These are phyloP conservation scores for Balaenoptera acutorostrata DNA, from an alignment of 2,113 vertebrate genomes.

Conservation along the genomic window DNA sequence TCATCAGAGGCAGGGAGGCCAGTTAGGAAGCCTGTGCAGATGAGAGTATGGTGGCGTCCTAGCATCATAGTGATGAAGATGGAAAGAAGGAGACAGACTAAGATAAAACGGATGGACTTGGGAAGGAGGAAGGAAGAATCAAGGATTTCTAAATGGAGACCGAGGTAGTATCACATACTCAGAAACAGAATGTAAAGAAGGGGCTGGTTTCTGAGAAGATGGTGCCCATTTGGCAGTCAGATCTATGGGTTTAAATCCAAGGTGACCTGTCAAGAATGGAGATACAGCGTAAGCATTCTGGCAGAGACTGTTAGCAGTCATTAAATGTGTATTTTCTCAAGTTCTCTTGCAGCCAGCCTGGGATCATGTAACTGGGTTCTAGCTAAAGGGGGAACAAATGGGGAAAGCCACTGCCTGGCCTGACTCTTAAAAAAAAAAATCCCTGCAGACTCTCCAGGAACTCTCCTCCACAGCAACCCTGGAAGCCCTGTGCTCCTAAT, in stretches of 20 bases:
- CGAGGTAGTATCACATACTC: background rate
- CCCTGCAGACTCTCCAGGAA: background rate
- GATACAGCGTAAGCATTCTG: background rate
- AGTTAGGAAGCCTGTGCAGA: too few relatives aligned
- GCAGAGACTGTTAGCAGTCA: background rate
- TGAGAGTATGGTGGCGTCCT: fast-evolving
- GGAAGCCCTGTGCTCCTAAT: fast-evolving
- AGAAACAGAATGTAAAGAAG: background rate
- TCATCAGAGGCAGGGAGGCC: background rate
- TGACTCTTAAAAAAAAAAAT: background rate
- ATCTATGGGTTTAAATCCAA: too few relatives aligned
- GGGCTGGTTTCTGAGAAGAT: background rate
- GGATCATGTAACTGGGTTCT: background rate
- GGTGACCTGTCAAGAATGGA: background rate
- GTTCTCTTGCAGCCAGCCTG: background rate
- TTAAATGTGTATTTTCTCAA: background rate
- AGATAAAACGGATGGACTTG: too few relatives aligned
- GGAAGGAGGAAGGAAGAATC: background rate
- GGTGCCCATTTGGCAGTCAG: background rate
- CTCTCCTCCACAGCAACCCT: background rate
- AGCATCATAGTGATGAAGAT: fast-evolving
- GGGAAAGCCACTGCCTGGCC: background rate
- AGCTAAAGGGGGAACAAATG: background rate
- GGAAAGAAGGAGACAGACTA: background rate
- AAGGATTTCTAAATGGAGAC: background rate